Evolutionary conservation across 2,113 vertebrate species (phyloP).

Genomic region (Myanophis thanlyinensis): DNA sequence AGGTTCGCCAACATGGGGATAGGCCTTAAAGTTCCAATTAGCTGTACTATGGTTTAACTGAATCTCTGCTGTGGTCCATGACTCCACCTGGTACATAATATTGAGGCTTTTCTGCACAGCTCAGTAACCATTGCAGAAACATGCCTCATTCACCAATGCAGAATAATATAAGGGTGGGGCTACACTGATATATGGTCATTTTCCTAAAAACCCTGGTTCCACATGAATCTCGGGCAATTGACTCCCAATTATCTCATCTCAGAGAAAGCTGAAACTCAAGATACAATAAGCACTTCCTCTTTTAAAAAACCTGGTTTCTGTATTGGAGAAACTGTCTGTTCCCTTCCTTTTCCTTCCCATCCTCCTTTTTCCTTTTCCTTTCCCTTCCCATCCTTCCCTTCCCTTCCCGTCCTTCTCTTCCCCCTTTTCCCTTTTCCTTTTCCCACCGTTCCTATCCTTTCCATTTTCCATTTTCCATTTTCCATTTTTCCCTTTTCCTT

Average conservation of each 20-base stretch:
- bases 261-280: too few species aligned
- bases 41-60: not conserved
- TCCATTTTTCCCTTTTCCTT: rapidly evolving
- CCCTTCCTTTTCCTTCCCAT: too few species aligned
- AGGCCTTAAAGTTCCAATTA: not conserved
- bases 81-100: not conserved
- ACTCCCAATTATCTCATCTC: too few species aligned
- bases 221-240: too few species aligned
- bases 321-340: too few species aligned
- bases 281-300: too few species aligned
- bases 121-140: not conserved
- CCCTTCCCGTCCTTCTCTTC: too few species aligned
- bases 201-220: too few species aligned
- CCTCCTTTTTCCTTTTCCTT: rapidly evolving
- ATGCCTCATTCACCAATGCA: not conserved
- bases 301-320: too few species aligned
- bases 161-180: not conserved
- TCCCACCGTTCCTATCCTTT: too few species aligned
- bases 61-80: not conserved
- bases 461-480: rapidly evolving
- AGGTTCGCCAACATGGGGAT: too few species aligned
- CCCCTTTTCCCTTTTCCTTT: rapidly evolving
- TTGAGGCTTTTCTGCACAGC: not conserved
- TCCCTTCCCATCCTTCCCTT: rapidly evolving
- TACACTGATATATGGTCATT: too few species aligned